Evolutionary conservation across 35 echinoderm and acorn worm genomes (phyloP), one percentile per base, ranked within the genome.

Genomic region (Anneissia japonica): DNA sequence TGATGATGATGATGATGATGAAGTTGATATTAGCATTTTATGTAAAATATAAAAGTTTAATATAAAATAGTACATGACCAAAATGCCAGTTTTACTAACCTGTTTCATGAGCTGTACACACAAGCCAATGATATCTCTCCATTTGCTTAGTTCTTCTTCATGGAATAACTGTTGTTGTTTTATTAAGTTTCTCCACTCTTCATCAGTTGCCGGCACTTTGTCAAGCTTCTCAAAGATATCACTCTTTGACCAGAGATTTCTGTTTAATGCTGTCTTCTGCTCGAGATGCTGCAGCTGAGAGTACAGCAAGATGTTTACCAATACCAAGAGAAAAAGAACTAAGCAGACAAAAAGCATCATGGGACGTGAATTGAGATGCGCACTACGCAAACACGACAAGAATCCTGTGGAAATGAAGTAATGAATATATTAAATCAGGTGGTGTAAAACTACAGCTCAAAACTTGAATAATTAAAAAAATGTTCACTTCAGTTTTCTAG

Each of bases 101-200:
- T 81, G 87, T 31, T 83, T 89, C 79, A 89, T 89, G 37, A 89
- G 87, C 19, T 89, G 43, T 9, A 89, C 80, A 76, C 79, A 89
- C 39, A 89, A 75, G 35, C 51, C 6, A 79, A 89, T 82, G 16
- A 89, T 89, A 35, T 89, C 87, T 80, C 87, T 81, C 87, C 87
- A 89, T 77, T 89, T 89, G 33, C 74, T 75, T 51, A 89, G 81
- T 80, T 89, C 87, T 72, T 82, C 79, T 38, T 89, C 79, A 82
- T 89, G 87, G 79, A 82, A 89, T 38, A 82, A 46, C 45, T 89
- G 87, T 37, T 89, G 87, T 33, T 89, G 87, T 39, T 89, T 79
- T 28, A 89, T 72, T 21, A 89, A 72, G 3, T 73, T 56, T 31
- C 74, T 39, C 87, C 87, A 89, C 32, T 89, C 87, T 72, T 64